A percentile compares a stretch with the other conserved stretches of the same genome.
Evolutionary conservation across 2,113 vertebrate genomes (phyloP).

Genomic region (Callionymus lyra): DNA sequence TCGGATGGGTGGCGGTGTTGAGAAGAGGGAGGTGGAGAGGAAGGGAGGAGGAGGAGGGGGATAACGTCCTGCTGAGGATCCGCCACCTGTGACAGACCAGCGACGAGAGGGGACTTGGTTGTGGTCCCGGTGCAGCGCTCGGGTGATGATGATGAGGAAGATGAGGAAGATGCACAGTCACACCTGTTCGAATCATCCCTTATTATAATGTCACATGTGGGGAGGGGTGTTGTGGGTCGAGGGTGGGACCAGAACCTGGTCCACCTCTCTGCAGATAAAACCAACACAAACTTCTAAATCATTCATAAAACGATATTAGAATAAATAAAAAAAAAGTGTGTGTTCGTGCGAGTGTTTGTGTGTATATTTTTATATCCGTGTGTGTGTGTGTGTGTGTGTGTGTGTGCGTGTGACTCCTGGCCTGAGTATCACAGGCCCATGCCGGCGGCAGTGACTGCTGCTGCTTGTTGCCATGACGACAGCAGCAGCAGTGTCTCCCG

Average conservation of each 20-base stretch:
- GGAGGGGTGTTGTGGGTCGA: slow-evolving; percentile 9
- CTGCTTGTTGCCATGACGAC: slow-evolving; percentile 89
- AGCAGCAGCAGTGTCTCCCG: slow-evolving; percentile 68
- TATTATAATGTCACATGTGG: slow-evolving; percentile 38
- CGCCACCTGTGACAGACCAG: slow-evolving; percentile 77
- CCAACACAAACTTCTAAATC: background rate
- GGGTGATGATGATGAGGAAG: too few species aligned
- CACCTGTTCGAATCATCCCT: slow-evolving; percentile 72
- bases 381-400: slow-evolving; percentile 24
- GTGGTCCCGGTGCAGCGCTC: slow-evolving; percentile 14
- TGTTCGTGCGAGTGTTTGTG: slow-evolving; percentile 16
- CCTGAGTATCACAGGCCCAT: slow-evolving; percentile 64
- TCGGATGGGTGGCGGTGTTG: slow-evolving; percentile 48
- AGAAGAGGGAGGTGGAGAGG: slow-evolving; percentile 3
- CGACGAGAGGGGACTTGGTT: slow-evolving; percentile 44
- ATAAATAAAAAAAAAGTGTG: background rate
- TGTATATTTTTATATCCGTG: too few species aligned
- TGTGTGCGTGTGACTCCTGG: slow-evolving; percentile 40
- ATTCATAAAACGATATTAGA: background rate
- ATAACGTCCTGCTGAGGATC: slow-evolving; percentile 67
- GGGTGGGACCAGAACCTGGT: slow-evolving; percentile 14
- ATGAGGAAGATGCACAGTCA: slow-evolving; percentile 30
- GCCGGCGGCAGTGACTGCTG: slow-evolving; percentile 79
- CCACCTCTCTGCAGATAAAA: too few species aligned
- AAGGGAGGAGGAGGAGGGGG: slow-evolving; percentile 31